Evolutionary conservation across 2,888 invertebrate genomes (phyloP).

Genomic region (Andricus quercusramuli): DNA sequence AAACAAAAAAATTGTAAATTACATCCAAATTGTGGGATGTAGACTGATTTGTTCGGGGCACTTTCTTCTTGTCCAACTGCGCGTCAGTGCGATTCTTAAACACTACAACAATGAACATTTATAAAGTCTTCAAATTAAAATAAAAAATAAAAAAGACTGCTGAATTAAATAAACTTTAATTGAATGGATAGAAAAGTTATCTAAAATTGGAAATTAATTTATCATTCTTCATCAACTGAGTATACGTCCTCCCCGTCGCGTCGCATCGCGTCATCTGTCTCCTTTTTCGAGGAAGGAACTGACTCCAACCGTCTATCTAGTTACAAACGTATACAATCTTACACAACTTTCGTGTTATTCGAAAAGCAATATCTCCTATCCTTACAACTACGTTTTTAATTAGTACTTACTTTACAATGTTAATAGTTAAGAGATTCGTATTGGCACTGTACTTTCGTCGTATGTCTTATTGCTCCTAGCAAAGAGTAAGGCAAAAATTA

Average conservation of each 20-base stretch:
- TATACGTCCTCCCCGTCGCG: background rate
- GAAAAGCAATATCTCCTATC: background rate
- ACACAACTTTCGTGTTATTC: constrained; percentile 22
- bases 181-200: background rate
- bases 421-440: background rate
- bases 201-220: background rate
- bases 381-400: background rate
- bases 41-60: too few species aligned
- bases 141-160: background rate
- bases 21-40: too few species aligned
- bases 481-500: background rate
- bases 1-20: too few species aligned
- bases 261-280: background rate
- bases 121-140: background rate
- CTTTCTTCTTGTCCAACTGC: too few species aligned
- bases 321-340: constrained; percentile 59
- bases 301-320: constrained; percentile 36
- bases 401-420: background rate
- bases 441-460: background rate
- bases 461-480: background rate
- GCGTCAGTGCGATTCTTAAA: background rate
- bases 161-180: background rate
- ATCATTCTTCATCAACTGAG: background rate
- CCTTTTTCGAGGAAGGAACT: background rate
- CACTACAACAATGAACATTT: background rate